Conservation (phyloP, 2,888 invertebrate genomes). For the Xanthostigma xanthostigma region DNA sequence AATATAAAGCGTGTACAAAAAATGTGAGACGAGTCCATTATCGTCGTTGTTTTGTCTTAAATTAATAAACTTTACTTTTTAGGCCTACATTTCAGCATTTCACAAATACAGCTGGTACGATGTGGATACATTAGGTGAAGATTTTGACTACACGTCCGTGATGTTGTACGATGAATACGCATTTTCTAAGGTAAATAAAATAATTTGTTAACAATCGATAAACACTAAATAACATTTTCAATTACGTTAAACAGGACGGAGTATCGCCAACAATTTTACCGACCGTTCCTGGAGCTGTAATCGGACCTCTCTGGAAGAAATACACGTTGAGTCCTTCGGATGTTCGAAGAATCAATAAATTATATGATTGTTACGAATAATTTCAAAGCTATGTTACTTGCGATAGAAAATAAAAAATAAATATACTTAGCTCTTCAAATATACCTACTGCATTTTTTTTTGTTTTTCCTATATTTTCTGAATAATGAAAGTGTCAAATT, state of each 20-base stretch:
- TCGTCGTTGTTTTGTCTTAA: no score
- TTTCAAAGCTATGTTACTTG: no score
- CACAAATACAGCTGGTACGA: background rate
- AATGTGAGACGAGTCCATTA: no score
- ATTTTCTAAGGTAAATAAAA: conserved; percentile 24
- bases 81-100: background rate
- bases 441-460: no score
- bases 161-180: conserved; percentile 31
- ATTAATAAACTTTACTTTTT: background rate
- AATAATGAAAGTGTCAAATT: no score
- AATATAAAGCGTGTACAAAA: no score
- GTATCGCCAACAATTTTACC: conserved; percentile 16
- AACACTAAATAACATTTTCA: background rate
- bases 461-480: no score
- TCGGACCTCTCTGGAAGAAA: conserved; percentile 22
- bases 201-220: background rate
- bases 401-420: no score
- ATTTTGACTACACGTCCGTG: conserved; percentile 28
- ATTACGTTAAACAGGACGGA: conserved; percentile 13
- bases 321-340: conserved; percentile 16
- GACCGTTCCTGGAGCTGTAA: conserved; percentile 15
- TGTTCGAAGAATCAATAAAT: conserved; percentile 15
- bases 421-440: no score
- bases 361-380: conserved; percentile 14
- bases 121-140: conserved; percentile 18